phyloP scores from a whole-genome alignment of 2,113 vertebrate genomes.

The Dasyornis broadbenti region DNA sequence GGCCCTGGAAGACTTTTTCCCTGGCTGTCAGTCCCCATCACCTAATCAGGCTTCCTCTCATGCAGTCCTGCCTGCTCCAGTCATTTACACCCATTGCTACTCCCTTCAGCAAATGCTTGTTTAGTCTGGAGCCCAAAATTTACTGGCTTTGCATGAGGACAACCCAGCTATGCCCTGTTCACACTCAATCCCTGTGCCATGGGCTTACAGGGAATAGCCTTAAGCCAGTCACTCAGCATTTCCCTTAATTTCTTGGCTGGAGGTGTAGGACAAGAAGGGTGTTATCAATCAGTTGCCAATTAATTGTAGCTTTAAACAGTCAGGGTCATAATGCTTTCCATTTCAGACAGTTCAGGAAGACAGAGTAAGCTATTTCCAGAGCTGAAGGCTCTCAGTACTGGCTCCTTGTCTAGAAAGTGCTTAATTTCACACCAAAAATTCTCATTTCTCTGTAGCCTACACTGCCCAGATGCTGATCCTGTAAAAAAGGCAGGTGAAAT shows the following conservation, averaged over 20 bases:
- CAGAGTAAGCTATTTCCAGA: neutral
- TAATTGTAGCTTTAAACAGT: neutral
- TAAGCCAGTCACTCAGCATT: neutral
- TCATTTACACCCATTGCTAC: neutral
- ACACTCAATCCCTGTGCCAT: neutral
- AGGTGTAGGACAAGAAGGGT: rapidly evolving
- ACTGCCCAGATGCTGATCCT: neutral
- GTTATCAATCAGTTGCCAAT: neutral
- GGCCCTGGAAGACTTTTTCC: neutral
- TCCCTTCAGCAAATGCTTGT: neutral
- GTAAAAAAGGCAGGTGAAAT: neutral
- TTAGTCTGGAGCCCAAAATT: neutral
- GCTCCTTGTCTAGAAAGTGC: neutral
- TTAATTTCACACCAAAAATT: neutral
- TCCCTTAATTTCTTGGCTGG: neutral
- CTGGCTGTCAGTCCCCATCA: neutral
- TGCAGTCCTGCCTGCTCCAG: neutral
- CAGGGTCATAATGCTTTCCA: neutral
- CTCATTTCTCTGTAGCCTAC: neutral
- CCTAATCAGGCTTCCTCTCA: neutral
- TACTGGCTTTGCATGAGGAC: neutral
- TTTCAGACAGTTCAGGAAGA: neutral
- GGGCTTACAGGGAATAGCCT: neutral
- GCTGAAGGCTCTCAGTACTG: neutral
- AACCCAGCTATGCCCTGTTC: neutral